Base-by-base conservation (phyloP, 2,888 invertebrate species). In the Hydraecia micacea region DNA sequence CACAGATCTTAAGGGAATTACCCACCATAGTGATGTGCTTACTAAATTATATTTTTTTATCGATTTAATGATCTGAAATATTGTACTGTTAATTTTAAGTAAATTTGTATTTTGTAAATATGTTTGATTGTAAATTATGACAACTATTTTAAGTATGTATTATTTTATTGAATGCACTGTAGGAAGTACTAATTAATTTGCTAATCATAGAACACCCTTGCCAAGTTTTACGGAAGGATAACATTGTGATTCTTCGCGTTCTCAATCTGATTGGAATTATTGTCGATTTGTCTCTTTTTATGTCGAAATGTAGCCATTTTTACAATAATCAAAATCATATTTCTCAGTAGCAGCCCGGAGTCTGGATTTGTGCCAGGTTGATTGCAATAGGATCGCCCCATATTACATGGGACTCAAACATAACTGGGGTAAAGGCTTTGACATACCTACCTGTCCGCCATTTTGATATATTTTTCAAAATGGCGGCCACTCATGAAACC, bases 31-130 rank as follows among this genome's bases (percentile, higher is more conserved):
- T 77, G 42, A 32, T 28, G 32, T 65, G 42, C n/a, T 65, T 65
- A 18, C 7, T n/a, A n/a, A 49, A 15, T 52, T 42, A 18, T 49
- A 15, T 46, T 46, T 46, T 74, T 75, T 76, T 11, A 55, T 55
- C n/a, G 77, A 77, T 77, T 32, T 0, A 15, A 32, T 75, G 25
- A 77, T 49, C 49, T 75, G 63, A 42, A 63, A 42, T 63, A 52
- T 15, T 75, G n/a, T 49, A 52, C 39, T 32, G 25, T 52, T 42
- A 32, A 63, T 42, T 77, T 32, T 39, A 76, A 77, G 13, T 77
- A 8, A 32, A 42, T 52, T 25, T 52, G 42, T 52, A 21, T 32
- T 63, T 63, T 63, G 77, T 76, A 76, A 52, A 76, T 52, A 76
- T 32, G 62, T 25, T 76, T 3, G 1, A 9, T n/a, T 3, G 58